Evolutionary conservation across 2,888 invertebrate species (phyloP), one percentile per base, ranked within the genome.

Genomic region (Rapana venosa): DNA sequence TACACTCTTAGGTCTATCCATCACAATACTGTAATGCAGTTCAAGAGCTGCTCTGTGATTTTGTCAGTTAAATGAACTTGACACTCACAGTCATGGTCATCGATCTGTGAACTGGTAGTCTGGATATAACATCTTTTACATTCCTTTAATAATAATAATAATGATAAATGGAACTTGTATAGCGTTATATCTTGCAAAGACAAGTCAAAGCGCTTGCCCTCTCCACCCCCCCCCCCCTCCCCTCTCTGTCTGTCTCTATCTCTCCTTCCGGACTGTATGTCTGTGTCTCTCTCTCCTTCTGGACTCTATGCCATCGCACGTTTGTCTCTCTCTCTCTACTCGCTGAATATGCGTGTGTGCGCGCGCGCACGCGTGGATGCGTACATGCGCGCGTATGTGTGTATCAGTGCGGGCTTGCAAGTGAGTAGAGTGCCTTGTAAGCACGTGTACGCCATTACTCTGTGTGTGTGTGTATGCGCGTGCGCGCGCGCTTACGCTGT

Each of bases 321-420:
- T 8, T 26, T 77, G 77, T 81, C 35, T 81, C n/a, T n/a, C n/a
- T n/a, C n/a, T 11, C 35, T 11, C 35, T 4, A 35, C 17, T 87
- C 13, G 15, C 74, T 56, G 88, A 30, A 79, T 47, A 8, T 56
- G 88, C 32, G 79, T 47, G 77, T 66, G 88, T 66, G 79, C n/a
- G 88, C 56, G 88, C 32, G 81, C n/a, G 61, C 70, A 61, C 2
- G 86, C 13, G 77, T 61, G 58, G 58, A 35, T 47, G 61, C 35
- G 70, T 70, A 66, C n/a, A 85, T 30, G 84, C 32, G 81, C 36
- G 58, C 32, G 88, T 56, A 32, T 61, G 88, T 79, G 81, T 56
- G 30, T 66, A 74, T 84, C 70, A 36, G 84, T 84, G 74, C 15
- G 70, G 32, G 89, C 32, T 85, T 61, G 85, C 13, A n/a, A n/a